Base-by-base conservation (phyloP, 2,888 invertebrate species). In the Arenicola marina region DNA sequence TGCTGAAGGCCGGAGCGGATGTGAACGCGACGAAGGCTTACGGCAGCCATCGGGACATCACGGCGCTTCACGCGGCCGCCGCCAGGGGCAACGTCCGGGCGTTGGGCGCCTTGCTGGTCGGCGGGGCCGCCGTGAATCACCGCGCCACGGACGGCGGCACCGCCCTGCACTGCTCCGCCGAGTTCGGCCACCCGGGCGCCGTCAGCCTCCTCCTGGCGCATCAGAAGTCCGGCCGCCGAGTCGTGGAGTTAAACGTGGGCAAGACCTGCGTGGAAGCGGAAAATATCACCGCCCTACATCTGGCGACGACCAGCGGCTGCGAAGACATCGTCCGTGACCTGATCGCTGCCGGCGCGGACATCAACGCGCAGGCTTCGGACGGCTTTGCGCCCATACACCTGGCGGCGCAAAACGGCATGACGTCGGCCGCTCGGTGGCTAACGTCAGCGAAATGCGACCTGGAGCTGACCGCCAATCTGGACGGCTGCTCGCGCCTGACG, bases 111-210 rank as follows among this genome's bases (percentile, higher is more conserved):
- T 54, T 70, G 21, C 53, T 70, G 3, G 32, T 34, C 4, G 62
- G 58, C 7, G 70, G 70, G 21, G 53, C 57, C 31, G 56, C 62
- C 33, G 57, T 59, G 21, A 63, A 70, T 59, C 15, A 46, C 32
- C 29, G 54, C 34, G 69, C 68, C 11, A 70, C 65, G 33, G 70
- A 69, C 46, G 70, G 70, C 29, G 67, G 69, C 34, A 70, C 69
- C 1, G 70, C 69, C 15, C 59, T 70, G 29, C 69, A 70, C 55
- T 70, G 70, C 38, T 66, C 67, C 11, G 65, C 67, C 11, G 70
- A 70, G 51, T 69, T 70, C 32, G 69, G 69, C 3, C 61, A 70
- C 31, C 34, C 56, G n/a, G 59, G 54, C 11, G 58, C 68, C 7
- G 66, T 65, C 28, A 43, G 32, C 24, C 24, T 56, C 0, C 38